Evolutionary conservation across 2,113 vertebrate species (phyloP), one percentile per base, ranked within the genome.

Genomic region (Paratilapia polleni): DNA sequence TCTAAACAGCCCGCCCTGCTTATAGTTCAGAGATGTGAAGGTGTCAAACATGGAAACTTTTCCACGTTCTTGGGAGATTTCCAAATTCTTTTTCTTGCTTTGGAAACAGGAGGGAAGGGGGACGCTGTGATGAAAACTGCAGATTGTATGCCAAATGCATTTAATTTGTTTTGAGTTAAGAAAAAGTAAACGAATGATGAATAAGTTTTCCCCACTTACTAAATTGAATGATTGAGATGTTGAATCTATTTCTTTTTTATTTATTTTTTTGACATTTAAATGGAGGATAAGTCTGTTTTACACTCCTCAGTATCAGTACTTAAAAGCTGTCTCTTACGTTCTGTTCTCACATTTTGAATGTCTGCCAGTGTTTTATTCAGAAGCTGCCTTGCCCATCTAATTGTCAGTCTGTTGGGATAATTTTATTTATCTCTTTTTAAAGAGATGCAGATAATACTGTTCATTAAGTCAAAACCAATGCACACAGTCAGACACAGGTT

Each of bases 281-380:
- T 88, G 82, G 77, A 86, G 62, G 70, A 63, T 81, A 83, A 91
- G 77, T 91, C 75, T 90, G 38, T 93, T 91, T 89, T 88, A 94
- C 94, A 94, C 95, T 95, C 94, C 95, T 94, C 84, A 83, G 47
- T 91, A 95, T 92, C 88, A 91, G 85, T 93, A 77, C 91, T 91
- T 90, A 70, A 91, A 91, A 86, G 38, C 78, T 76, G 54, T 91
- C 76, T 86, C 28, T 84, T 91, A 24, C 76, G 83, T 92, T 89
- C 81, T 89, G 83, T 92, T 81, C 83, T 90, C 77, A 66, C 85
- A 85, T 89, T 86, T 85, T 92, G 88, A 93, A 92, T 89, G 90
- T 94, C 87, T 89, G 89, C 89, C 93, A 95, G 94, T 95, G 92
- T 95, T 95, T 94, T 87, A 93, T 93, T 93, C 94, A 95, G 92